Evolutionary conservation across 2,888 invertebrate species (phyloP), one percentile per base, ranked within the genome.

Genomic region (Macropis europaea): DNA sequence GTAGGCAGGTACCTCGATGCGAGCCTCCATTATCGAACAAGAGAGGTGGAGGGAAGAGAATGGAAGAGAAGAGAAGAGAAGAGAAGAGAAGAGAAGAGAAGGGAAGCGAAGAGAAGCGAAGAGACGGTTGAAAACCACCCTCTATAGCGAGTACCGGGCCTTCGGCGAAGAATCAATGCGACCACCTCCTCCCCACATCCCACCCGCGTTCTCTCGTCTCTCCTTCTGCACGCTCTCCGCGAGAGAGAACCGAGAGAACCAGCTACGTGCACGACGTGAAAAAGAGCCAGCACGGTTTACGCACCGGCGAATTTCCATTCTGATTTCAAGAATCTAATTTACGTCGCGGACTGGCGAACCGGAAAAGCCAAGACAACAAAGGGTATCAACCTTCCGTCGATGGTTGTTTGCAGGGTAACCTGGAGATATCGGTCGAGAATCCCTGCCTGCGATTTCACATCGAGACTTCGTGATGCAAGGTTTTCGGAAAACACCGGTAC

Each of bases 111-210:
- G 56, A 56, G 53, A 62, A 57, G 57, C 19, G 40, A 34, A 47
- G 53, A 38, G 36, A 64, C 66, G 57, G 38, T 45, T 67, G 66
- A 62, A 78, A 69, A 70, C 54, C 67, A 63, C 64, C 59, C 69
- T 61, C 57, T 57, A 28, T 22, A 48, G 17, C 47, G 60, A 22
- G 53, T 56, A 47, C 19, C 54, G 52, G 53, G 56, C 53, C 76
- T 81, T 81, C 62, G 64, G 53, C 36, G 53, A 69, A 74, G 81
- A 81, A 81, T 81, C 81, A 63, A 81, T 76, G 81, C 76, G 73
- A 76, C 69, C 64, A 66, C 59, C 64, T 45, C 59, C 64, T 45
- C 57, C 42, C 57, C 30, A 34, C 62, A 59, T 64, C 56, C 48
- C 61, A 17, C 19, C 24, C 30, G 32, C 57, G 40, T 9, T 7